These are phyloP conservation scores for Aphaenogaster rudis DNA, from an alignment of 1,140 invertebrate genomes.

Conservation along the genomic window DNA sequence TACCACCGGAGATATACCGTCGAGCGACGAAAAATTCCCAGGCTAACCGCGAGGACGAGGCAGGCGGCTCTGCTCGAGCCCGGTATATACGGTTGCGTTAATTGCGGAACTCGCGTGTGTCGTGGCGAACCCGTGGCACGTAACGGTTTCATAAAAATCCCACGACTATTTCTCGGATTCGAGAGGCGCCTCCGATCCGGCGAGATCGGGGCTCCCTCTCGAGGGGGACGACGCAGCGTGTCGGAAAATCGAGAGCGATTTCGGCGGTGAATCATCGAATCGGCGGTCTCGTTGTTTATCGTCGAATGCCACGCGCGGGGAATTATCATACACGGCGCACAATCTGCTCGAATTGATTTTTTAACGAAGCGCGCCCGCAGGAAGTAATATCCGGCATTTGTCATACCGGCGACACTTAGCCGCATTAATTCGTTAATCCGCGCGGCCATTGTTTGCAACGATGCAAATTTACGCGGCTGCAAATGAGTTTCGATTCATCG, in stretches of 20 bases:
- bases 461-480: constrained; percentile 77
- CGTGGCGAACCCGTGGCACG: constrained; percentile 10
- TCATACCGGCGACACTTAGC: constrained; percentile 26
- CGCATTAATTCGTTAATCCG: constrained; percentile 71
- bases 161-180: constrained; percentile 22
- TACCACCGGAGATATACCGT: constrained; percentile 43
- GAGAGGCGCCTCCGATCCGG: background rate
- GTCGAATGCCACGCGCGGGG: background rate
- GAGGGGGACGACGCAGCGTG: background rate
- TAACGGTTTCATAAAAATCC: constrained; percentile 38
- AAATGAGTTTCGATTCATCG: constrained; percentile 67
- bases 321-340: background rate
- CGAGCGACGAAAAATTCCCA: constrained; percentile 51
- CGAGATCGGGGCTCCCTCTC: no score
- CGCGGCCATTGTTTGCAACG: constrained; percentile 78
- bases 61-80: constrained; percentile 17
- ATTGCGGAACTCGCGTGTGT: constrained; percentile 46
- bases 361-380: constrained; percentile 21
- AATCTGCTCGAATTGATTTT: background rate
- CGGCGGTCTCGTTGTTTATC: background rate
- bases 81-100: constrained; percentile 44
- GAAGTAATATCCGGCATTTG: constrained; percentile 47
- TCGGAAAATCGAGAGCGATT: background rate
- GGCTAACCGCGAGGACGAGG: constrained; percentile 15
- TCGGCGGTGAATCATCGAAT: background rate